Evolutionary conservation across 2,797 vertebrate genomes (phyloP), one percentile per base, ranked within the genome.

Genomic region (Mallotus villosus): DNA sequence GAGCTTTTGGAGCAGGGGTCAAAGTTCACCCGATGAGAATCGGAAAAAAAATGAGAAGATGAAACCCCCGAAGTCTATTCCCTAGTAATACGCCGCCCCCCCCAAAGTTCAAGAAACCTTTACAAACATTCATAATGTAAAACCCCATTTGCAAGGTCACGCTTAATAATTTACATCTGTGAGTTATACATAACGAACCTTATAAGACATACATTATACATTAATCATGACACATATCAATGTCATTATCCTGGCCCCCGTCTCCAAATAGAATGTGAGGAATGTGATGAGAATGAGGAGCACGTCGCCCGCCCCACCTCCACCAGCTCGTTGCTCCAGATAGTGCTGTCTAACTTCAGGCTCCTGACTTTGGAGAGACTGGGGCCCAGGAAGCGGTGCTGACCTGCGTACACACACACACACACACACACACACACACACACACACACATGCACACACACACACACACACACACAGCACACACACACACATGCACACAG

Each of bases 251-350:
- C 29, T 1, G 11, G 5, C 5, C 29, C 62, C 8, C 37, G 1
- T 41, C 37, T 41, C 6, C 11, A 41, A 41, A 41, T 41, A 41
- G 37, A 41, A 5, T 41, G 1, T 2, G 1, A 8, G 2, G 37
- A 41, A 41, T 41, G 32, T 32, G 8, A 11, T 5, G 37, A 11
- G 37, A 41, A 11, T 41, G 37, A 41, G 1, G 37, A 11, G 7
- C 7, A n/a, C 3, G 19, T 7, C 1, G 3, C 4, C 29, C 4
- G 3, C 16, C 27, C 27, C 19, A 98, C 97, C 95, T 99, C 96
- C n/a, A 98, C 96, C 11, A 98, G 95, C 68, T 98, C 96, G 77
- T 97, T 98, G 87, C 93, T 98, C 97, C 97, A 99, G 85, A 98
- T 94, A 68, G 93, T 96, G 79, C 94, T 94, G 90, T 99, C 96